Conservation (phyloP, 2,888 invertebrate genomes). For the Dysmachus trigonus region DNA sequence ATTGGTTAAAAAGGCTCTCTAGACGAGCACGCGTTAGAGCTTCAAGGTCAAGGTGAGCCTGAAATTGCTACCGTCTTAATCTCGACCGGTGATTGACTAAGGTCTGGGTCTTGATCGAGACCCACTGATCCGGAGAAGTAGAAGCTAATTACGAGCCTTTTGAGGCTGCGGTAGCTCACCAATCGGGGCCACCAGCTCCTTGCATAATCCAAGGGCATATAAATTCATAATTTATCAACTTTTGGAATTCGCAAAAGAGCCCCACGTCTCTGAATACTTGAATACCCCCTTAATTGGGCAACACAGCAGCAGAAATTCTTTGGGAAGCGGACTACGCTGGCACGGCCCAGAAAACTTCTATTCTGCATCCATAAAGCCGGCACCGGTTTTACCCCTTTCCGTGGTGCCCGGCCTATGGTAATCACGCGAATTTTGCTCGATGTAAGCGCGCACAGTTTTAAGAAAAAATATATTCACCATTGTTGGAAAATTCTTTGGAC, state of each 20-base stretch:
- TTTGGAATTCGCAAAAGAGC: neutral
- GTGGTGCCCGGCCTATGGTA: neutral
- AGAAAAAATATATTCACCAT: neutral
- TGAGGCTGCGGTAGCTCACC: neutral
- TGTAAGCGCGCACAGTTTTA: neutral
- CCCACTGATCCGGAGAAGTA: neutral
- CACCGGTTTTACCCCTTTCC: neutral
- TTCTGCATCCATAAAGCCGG: neutral
- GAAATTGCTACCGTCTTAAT: neutral
- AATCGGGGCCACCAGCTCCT: neutral
- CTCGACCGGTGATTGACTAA: neutral
- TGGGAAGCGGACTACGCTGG: neutral
- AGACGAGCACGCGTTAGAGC: neutral
- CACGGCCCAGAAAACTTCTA: slow-evolving; percentile 26
- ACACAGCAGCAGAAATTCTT: slow-evolving; percentile 10
- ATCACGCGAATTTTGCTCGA: neutral
- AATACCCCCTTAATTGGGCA: slow-evolving; percentile 11
- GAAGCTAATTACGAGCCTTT: neutral
- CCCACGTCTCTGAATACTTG: neutral
- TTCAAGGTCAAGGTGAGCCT: slow-evolving; percentile 15
- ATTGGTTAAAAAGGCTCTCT: neutral
- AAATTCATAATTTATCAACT: slow-evolving; percentile 18
- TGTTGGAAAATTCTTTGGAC: slow-evolving; percentile 18
- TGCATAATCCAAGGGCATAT: neutral
- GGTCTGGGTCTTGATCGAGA: neutral